A percentile compares a stretch with the other conserved stretches of the same genome.
Evolutionary conservation across 2,113 vertebrate species (phyloP).

Genomic region (Pandion haliaetus): DNA sequence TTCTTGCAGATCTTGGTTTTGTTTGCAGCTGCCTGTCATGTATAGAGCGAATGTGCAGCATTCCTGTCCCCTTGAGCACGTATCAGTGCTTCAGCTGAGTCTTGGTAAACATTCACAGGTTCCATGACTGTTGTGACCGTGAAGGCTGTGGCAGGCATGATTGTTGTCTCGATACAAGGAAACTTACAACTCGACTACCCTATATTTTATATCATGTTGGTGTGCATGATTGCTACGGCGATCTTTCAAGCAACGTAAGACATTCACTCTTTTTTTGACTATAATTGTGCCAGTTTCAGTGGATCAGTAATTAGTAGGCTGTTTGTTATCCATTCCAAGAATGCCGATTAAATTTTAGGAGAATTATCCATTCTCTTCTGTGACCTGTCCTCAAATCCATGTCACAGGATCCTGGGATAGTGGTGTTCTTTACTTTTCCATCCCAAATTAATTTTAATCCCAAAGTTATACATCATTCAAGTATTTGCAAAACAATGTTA

Average conservation of each 20-base stretch:
- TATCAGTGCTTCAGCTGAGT: neutral
- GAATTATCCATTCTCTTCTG: neutral
- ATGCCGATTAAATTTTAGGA: neutral
- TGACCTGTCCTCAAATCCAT: neutral
- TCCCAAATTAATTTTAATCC: neutral
- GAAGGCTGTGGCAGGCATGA: conserved; percentile 93
- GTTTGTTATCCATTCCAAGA: neutral
- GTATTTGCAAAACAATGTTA: neutral
- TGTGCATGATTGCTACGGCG: conserved; percentile 91
- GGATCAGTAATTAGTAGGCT: neutral
- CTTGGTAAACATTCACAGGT: conserved; percentile 66
- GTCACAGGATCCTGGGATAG: neutral
- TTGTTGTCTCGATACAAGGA: conserved; percentile 85
- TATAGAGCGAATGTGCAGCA: accelerated
- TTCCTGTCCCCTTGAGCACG: neutral
- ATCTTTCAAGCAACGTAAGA: conserved; percentile 90
- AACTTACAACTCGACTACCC: conserved; percentile 87
- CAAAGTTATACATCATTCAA: neutral
- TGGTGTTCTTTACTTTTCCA: neutral
- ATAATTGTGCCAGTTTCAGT: neutral
- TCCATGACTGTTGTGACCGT: conserved; percentile 90
- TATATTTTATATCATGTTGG: conserved; percentile 94
- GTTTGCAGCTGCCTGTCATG: neutral
- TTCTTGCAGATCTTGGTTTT: neutral
- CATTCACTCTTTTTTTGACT: neutral